Base-by-base conservation (phyloP, 1,140 invertebrate species). In the Drosophila busckii region DNA sequence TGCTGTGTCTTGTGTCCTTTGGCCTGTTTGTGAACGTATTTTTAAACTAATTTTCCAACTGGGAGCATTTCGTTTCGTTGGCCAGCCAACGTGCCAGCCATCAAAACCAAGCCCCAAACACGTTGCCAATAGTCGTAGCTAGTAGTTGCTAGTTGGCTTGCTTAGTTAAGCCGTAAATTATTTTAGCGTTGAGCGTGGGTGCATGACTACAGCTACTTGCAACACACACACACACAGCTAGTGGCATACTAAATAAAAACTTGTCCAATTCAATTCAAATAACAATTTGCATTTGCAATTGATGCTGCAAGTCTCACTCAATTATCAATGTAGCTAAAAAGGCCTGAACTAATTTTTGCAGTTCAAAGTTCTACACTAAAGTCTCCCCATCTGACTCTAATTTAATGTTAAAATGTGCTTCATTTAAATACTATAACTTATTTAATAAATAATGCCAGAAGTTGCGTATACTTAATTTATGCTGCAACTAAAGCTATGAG, bases 1-100 rank as follows among this genome's bases (percentile, higher is more conserved):
- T 16, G 25, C 28, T 26, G 2, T 12, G 22, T 34, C 34, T 26
- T 22, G 26, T 45, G 37, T 13, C 45, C 28, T 42, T 35, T 22
- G 29, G 38, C 53, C 28, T 38, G 34, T 32, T 19, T 25, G 54
- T 40, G 56, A 58, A 75, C 68, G 69, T 78, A 73, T 78, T 73
- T 82, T 82, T 73, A 78, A 78, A 78, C 73, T 78, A 78, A 78
- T 78, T 78, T 80, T 80, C 75, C 73, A 78, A 78, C 73, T 78
- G 73, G 73, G 73, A 78, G 73, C 73, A 60, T 80, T 78, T 80
- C 68, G 58, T 29, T 70, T n/a, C n/a, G n/a, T n/a, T n/a, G n/a
- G 64, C 59, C 54, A 35, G 64, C 62, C 53, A 75, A 64, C 70
- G 64, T 69, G 59, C 35, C 46, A 63, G 50, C 55, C 56, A 66